Evolutionary conservation across 2,797 vertebrate genomes (phyloP).

Genomic region (Poeciliopsis gracilis): DNA sequence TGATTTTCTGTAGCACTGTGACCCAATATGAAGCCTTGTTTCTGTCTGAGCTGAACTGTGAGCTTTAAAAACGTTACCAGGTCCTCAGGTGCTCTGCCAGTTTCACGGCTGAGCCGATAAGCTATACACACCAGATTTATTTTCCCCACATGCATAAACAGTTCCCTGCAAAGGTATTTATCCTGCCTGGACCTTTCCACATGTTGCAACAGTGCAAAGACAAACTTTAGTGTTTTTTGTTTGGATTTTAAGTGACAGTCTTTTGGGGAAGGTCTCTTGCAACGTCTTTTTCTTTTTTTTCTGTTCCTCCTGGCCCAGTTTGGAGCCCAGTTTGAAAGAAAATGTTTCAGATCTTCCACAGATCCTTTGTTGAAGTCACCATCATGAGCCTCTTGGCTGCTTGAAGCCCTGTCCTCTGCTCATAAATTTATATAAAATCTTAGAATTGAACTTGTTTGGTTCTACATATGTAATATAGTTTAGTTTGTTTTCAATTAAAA

Average conservation of each 20-base stretch:
- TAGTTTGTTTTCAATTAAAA: no score
- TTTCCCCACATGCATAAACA: background rate
- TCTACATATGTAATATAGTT: no score
- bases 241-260: background rate
- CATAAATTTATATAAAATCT: no score
- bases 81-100: background rate
- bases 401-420: background rate
- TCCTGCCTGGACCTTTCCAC: background rate
- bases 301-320: background rate
- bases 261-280: background rate
- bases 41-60: constrained; percentile 26
- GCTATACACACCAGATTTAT: background rate
- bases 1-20: constrained; percentile 42
- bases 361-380: background rate
- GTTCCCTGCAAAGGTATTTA: background rate
- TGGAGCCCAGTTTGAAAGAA: background rate
- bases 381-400: background rate
- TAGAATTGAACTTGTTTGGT: no score
- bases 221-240: background rate
- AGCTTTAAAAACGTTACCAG: background rate
- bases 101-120: background rate
- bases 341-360: background rate
- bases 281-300: background rate
- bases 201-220: background rate
- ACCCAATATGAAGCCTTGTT: constrained; percentile 32